Percentiles rank a stretch among this genome's conserved stretches.
phyloP scores from a whole-genome alignment of 2,797 vertebrate genomes.

The Myotis planiceps region DNA sequence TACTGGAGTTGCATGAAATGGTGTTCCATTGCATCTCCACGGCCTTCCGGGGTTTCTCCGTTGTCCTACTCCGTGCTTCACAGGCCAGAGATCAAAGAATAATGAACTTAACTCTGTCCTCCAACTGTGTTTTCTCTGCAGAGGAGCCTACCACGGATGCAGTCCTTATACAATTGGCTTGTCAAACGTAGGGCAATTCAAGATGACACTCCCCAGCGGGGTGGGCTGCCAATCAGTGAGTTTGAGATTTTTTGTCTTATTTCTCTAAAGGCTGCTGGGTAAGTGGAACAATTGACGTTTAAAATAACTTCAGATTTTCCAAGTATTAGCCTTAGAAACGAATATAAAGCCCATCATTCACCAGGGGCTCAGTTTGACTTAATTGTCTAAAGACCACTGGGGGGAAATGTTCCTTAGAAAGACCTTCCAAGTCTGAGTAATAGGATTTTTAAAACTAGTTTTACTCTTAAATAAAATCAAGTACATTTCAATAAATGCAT shows the following conservation, averaged over 20 bases:
- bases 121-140: conserved; percentile 79
- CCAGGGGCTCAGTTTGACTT: not conserved
- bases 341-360: not conserved
- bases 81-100: not conserved
- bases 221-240: conserved; percentile 92
- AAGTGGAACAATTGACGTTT: not conserved
- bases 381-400: not conserved
- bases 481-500: not conserved
- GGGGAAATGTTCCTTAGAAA: conserved; percentile 23
- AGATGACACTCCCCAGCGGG: conserved; percentile 88
- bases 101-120: not conserved
- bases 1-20: not conserved
- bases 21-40: not conserved
- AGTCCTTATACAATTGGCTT: conserved; percentile 90
- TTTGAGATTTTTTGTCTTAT: conserved; percentile 36
- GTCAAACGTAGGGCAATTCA: conserved; percentile 90
- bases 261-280: not conserved
- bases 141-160: conserved; percentile 95
- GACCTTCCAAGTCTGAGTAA: not conserved
- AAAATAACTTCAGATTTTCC: not conserved
- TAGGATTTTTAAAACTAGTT: not conserved
- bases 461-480: conserved; percentile 52
- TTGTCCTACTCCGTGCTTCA: not conserved
- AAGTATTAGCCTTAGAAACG: not conserved
- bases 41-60: not conserved